Conservation (phyloP, 2,797 vertebrate genomes). For the Mycteria americana region DNA sequence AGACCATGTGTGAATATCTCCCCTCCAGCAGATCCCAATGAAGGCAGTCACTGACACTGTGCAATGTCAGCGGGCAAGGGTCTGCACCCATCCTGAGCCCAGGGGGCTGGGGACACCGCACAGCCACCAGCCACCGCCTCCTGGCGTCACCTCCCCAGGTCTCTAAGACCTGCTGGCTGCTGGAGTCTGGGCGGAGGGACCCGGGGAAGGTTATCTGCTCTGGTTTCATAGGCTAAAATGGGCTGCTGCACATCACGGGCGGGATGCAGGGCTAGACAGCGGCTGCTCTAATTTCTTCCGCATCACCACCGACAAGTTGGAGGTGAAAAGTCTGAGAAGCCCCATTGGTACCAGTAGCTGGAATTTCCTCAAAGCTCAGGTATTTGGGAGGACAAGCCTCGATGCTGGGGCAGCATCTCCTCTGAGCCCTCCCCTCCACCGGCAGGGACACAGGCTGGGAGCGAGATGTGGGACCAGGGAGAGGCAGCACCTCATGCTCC, state of each 20-base stretch:
- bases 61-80: not conserved
- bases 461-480: not conserved
- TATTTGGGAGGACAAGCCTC: not conserved
- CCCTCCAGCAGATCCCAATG: not conserved
- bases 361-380: not conserved
- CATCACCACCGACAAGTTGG: not conserved
- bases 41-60: not conserved
- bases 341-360: not conserved
- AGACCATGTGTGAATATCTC: not conserved
- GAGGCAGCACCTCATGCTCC: not conserved
- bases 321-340: not conserved
- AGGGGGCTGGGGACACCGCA: not conserved
- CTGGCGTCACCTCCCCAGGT: not conserved
- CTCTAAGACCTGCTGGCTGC: not conserved
- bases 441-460: not conserved
- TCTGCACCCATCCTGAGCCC: not conserved
- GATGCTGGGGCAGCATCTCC: not conserved
- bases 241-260: not conserved
- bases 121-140: too few relatives aligned
- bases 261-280: not conserved
- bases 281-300: not conserved
- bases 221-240: not conserved
- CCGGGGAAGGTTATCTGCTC: not conserved
- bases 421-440: not conserved
- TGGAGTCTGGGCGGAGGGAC: not conserved